Evolutionary conservation across 2,113 vertebrate genomes (phyloP).

Genomic region (Ageneiosus marmoratus): DNA sequence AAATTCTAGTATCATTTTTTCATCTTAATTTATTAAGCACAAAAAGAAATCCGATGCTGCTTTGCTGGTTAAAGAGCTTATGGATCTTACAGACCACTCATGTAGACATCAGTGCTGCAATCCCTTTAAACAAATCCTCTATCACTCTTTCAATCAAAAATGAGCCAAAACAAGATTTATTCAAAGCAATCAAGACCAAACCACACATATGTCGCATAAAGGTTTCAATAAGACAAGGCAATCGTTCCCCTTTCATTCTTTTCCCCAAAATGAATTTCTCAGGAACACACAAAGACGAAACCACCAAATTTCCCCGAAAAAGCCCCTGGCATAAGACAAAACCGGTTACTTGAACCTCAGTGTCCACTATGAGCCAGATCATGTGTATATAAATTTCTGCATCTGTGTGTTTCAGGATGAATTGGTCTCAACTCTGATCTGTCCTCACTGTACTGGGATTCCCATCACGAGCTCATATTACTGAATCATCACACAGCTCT

Average conservation of each 20-base stretch:
- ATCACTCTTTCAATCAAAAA: constrained; percentile 8
- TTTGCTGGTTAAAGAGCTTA: not conserved
- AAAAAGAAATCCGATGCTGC: not conserved
- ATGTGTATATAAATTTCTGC: not conserved
- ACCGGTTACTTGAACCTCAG: constrained; percentile 17
- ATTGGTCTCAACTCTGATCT: constrained; percentile 17
- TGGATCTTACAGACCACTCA: not conserved
- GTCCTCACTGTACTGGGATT: constrained; percentile 27
- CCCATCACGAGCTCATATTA: constrained; percentile 10
- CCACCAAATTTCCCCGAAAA: constrained; percentile 21
- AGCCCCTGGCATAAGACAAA: constrained; percentile 23
- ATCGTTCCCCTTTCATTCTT: not conserved
- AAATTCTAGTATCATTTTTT: not conserved
- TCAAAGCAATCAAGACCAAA: not conserved
- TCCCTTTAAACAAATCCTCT: constrained; percentile 8
- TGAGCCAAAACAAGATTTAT: not conserved
- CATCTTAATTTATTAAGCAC: not conserved
- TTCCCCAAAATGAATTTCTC: not conserved
- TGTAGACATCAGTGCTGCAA: not conserved
- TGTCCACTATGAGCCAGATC: not conserved
- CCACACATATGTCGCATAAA: not conserved
- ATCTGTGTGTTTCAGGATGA: constrained; percentile 25
- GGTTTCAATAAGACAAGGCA: not conserved
- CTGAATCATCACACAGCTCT: constrained; percentile 29
- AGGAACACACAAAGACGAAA: constrained; percentile 27